These are phyloP conservation scores for Istiophorus platypterus DNA, from an alignment of 2,113 vertebrate genomes.

Conservation along the genomic window DNA sequence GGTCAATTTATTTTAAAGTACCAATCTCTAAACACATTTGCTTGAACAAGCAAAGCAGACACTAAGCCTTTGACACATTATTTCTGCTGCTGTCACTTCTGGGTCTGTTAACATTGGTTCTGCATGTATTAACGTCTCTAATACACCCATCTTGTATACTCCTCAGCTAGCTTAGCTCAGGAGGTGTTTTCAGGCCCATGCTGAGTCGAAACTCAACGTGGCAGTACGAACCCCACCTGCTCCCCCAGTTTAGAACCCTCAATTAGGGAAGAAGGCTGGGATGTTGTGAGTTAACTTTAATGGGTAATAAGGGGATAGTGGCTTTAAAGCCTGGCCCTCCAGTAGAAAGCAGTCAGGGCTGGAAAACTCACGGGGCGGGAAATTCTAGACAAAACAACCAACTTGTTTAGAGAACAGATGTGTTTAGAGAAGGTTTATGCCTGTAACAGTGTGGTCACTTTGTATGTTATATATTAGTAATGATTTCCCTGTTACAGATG, in stretches of 20 bases:
- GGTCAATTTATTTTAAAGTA: neutral
- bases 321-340: slow-evolving; percentile 42
- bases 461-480: neutral
- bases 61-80: neutral
- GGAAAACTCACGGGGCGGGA: slow-evolving; percentile 18
- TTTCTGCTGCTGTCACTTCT: neutral
- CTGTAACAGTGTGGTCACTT: neutral
- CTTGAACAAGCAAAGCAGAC: neutral
- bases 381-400: slow-evolving; percentile 27
- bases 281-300: slow-evolving; percentile 72
- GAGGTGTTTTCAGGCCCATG: slow-evolving; percentile 6
- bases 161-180: slow-evolving; percentile 9
- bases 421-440: slow-evolving; percentile 11
- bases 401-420: slow-evolving; percentile 47
- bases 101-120: neutral
- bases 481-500: slow-evolving; percentile 1
- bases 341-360: slow-evolving; percentile 20
- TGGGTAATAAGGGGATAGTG: slow-evolving; percentile 56
- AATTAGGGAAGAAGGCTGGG: slow-evolving; percentile 62
- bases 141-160: neutral
- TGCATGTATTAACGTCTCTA: neutral
- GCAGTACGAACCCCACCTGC: slow-evolving; percentile 34
- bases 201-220: slow-evolving; percentile 32
- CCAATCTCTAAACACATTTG: neutral
- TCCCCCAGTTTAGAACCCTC: slow-evolving; percentile 42